These are phyloP conservation scores for Connochaetes taurinus DNA, from an alignment of 2,113 vertebrate species.

Conservation along the genomic window DNA sequence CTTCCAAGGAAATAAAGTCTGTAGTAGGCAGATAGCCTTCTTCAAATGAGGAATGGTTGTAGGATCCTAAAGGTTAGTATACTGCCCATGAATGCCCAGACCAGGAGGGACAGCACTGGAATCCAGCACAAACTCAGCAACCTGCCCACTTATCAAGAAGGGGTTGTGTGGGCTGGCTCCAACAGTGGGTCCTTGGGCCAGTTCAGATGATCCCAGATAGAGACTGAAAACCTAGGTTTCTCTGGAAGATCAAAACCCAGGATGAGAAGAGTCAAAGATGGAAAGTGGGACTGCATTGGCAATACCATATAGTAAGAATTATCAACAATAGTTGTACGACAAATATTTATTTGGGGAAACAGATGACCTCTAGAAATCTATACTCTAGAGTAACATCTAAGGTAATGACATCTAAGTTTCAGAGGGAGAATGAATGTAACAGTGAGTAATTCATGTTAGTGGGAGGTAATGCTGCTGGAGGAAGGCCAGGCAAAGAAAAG, in stretches of 20 bases:
- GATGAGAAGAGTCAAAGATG: not conserved
- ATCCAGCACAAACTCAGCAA: not conserved
- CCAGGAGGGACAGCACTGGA: rapidly evolving
- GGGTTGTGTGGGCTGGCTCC: not conserved
- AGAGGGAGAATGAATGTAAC: not conserved
- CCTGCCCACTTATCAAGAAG: not conserved
- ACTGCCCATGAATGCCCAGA: rapidly evolving
- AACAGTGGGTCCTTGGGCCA: not conserved
- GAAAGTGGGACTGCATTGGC: not conserved
- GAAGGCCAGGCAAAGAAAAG: not conserved
- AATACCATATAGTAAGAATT: not conserved
- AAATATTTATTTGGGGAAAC: not conserved
- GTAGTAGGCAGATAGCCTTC: not conserved
- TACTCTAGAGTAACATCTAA: not conserved
- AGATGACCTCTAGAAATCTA: not conserved
- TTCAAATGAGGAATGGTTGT: not conserved
- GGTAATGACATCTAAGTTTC: not conserved
- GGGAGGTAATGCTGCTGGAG: not conserved
- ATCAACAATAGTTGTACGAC: not conserved
- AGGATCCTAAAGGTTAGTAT: not conserved
- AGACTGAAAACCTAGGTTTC: not conserved
- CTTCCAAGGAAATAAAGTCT: not conserved
- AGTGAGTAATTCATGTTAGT: not conserved
- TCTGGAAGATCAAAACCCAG: not conserved
- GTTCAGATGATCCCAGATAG: not conserved